phyloP scores from a whole-genome alignment of 2,113 vertebrate genomes.

The Chamaetylas fuelleborni region DNA sequence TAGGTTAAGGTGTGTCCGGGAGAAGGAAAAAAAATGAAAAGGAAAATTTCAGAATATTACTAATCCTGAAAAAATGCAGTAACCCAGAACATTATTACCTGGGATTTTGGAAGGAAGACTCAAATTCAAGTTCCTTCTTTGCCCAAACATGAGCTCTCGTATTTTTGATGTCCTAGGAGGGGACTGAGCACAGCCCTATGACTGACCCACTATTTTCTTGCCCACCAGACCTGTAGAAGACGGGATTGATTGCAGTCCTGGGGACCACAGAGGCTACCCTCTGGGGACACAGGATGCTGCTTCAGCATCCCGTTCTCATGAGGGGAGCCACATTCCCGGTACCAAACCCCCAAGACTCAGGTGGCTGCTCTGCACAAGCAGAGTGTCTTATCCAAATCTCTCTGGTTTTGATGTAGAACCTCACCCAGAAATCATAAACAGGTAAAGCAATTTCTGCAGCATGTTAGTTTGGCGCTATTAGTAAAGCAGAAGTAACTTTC shows the following conservation, averaged over 20 bases:
- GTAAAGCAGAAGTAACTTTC: slow-evolving; percentile 45
- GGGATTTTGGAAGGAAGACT: not conserved
- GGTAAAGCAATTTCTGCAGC: not conserved
- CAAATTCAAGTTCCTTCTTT: not conserved
- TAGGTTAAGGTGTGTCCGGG: not conserved
- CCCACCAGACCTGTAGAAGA: not conserved
- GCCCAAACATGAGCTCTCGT: not conserved
- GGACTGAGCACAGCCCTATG: not conserved
- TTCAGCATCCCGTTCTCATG: not conserved
- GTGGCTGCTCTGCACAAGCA: not conserved
- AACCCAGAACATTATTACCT: not conserved
- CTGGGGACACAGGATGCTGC: not conserved
- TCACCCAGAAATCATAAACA: not conserved
- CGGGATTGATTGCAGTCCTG: not conserved
- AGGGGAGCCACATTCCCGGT: not conserved
- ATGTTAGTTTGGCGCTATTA: slow-evolving; percentile 7
- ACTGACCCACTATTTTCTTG: not conserved
- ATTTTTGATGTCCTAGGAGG: not conserved
- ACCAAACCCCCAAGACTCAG: not conserved
- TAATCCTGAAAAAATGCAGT: not conserved
- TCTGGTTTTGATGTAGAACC: not conserved
- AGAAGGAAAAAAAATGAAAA: not conserved
- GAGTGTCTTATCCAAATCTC: not conserved
- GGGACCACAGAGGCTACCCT: not conserved
- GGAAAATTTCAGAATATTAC: not conserved